Conservation (phyloP, 2,113 vertebrate species). For the Entelurus aequoreus region DNA sequence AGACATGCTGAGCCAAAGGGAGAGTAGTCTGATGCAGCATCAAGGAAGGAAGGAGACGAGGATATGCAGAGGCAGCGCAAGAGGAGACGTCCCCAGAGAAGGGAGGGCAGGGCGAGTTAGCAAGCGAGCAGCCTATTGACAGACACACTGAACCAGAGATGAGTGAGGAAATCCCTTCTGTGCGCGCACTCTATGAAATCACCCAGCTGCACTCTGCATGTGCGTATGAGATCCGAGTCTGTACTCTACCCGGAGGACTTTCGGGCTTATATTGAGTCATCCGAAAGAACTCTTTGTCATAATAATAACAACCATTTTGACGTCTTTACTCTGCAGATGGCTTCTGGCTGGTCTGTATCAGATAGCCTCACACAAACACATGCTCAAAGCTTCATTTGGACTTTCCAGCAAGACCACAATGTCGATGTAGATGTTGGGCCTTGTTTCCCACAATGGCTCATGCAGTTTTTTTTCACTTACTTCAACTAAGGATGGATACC, state of each 20-base stretch:
- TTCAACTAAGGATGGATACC: too few species aligned
- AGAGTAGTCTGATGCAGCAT: constrained; percentile 33
- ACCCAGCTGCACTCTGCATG: constrained; percentile 50
- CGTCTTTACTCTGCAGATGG: constrained; percentile 34
- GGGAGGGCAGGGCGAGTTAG: constrained; percentile 48
- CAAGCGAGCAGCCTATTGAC: constrained; percentile 59
- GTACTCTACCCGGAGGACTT: constrained; percentile 55
- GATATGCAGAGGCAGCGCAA: constrained; percentile 59
- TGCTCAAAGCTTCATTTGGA: not conserved
- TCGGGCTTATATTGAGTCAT: constrained; percentile 60
- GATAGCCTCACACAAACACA: constrained; percentile 29
- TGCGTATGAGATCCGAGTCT: constrained; percentile 40
- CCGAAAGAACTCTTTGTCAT: constrained; percentile 49
- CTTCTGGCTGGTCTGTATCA: constrained; percentile 44
- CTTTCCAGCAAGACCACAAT: too few species aligned
- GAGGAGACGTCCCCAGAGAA: constrained; percentile 56
- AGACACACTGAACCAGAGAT: constrained; percentile 64
- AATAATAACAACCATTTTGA: constrained; percentile 36
- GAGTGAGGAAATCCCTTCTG: constrained; percentile 67
- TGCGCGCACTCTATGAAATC: constrained; percentile 59
- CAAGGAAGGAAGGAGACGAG: constrained; percentile 55
- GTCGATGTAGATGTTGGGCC: too few species aligned
- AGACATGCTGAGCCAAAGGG: constrained; percentile 16
- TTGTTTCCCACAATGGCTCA: too few species aligned
- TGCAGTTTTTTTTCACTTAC: too few species aligned